Conservation (phyloP, 2,888 invertebrate genomes). For the Erannis defoliaria region DNA sequence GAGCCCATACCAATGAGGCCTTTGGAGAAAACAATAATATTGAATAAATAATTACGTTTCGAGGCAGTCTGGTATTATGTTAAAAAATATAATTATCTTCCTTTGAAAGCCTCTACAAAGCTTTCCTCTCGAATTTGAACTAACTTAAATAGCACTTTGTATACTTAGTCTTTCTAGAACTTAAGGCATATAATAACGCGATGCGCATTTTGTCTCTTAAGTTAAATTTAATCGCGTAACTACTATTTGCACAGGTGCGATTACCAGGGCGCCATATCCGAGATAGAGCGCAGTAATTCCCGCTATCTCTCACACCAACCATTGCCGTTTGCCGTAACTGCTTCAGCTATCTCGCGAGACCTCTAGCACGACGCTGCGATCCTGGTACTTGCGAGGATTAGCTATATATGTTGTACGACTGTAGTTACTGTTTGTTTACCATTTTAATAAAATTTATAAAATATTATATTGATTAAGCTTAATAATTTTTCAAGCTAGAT, state of each 20-base stretch:
- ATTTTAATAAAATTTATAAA: slow-evolving; percentile 5
- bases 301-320: slow-evolving; percentile 41
- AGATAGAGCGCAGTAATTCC: slow-evolving; percentile 35
- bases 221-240: slow-evolving; percentile 15
- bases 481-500: too few species aligned
- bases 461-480: too few species aligned
- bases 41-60: too few species aligned
- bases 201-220: slow-evolving; percentile 6
- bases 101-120: too few species aligned
- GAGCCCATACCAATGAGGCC: too few species aligned
- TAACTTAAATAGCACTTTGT: too few species aligned
- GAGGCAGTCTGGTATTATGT: too few species aligned
- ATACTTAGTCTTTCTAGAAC: background rate
- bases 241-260: slow-evolving; percentile 25
- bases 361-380: slow-evolving; percentile 35
- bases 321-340: slow-evolving; percentile 42
- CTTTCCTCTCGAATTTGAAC: too few species aligned
- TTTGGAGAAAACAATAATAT: too few species aligned
- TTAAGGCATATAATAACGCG: background rate
- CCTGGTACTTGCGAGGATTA: slow-evolving; percentile 41
- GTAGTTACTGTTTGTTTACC: slow-evolving; percentile 21
- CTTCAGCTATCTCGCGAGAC: slow-evolving; percentile 40
- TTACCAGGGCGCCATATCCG: slow-evolving; percentile 34
- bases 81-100: too few species aligned
- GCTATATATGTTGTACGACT: slow-evolving; percentile 26